These are phyloP conservation scores for Chrysolina haemoptera DNA, from an alignment of 2,888 invertebrate species.

Conservation along the genomic window DNA sequence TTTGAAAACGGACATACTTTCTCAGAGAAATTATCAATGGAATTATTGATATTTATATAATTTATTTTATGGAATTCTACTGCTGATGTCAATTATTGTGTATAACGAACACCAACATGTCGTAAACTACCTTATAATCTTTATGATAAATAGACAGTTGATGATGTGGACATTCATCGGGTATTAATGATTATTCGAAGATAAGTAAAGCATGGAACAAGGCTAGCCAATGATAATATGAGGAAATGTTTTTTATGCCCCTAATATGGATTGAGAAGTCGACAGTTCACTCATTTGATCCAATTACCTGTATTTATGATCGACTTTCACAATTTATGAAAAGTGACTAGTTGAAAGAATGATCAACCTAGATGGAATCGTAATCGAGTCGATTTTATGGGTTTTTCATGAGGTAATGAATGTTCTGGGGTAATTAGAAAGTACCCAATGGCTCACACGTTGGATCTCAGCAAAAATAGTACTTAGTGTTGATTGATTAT, in stretches of 20 bases:
- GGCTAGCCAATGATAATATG: not conserved
- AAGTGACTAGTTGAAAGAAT: not conserved
- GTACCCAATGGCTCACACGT: not conserved
- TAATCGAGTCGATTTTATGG: not conserved
- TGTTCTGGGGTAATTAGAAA: not conserved
- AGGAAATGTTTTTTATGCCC: not conserved
- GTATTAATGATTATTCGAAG: conserved; percentile 9
- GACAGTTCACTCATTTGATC: conserved; percentile 1
- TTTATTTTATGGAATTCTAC: no score
- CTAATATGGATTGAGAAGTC: conserved; percentile 1
- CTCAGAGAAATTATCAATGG: no score
- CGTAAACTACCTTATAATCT: not conserved
- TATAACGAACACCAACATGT: not conserved
- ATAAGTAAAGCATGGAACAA: not conserved
- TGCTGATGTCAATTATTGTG: not conserved
- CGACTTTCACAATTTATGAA: conserved; percentile 10
- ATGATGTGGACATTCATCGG: conserved; percentile 1
- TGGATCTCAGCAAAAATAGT: not conserved
- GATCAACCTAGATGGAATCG: not conserved
- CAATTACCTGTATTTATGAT: conserved; percentile 19
- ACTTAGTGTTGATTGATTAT: not conserved
- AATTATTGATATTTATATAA: no score
- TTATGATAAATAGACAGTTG: conserved; percentile 2
- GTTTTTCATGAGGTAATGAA: not conserved
- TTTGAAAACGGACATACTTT: no score